Evolutionary conservation across 2,888 invertebrate species (phyloP).

Genomic region (Anthophora plumipes): DNA sequence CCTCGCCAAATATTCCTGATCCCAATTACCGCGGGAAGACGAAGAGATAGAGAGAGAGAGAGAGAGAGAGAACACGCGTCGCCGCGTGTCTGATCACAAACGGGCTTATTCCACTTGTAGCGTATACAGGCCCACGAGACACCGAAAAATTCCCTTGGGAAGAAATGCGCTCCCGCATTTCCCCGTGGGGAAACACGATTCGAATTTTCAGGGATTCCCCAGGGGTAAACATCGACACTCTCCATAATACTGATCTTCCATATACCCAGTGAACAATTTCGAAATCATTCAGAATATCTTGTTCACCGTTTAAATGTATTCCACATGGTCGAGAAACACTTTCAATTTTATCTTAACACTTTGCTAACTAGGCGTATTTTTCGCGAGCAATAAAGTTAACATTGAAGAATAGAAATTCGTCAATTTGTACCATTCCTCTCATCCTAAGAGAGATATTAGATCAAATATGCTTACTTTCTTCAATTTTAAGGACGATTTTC

Average conservation of each 20-base stretch:
- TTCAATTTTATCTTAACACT: too few relatives aligned
- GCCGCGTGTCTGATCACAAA: conserved; percentile 19
- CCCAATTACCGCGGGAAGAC: conserved; percentile 20
- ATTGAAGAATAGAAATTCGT: too few relatives aligned
- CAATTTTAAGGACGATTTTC: too few relatives aligned
- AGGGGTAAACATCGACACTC: conserved; percentile 30
- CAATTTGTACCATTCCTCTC: too few relatives aligned
- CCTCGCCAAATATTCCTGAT: conserved; percentile 26
- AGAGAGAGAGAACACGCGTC: not conserved
- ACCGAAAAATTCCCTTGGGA: conserved; percentile 11
- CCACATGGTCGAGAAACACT: too few relatives aligned
- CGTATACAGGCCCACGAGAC: not conserved
- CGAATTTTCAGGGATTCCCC: conserved; percentile 26
- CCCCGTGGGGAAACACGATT: not conserved
- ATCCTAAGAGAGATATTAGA: too few relatives aligned
- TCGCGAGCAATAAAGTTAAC: too few relatives aligned
- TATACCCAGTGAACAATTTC: conserved; percentile 12
- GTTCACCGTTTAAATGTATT: not conserved
- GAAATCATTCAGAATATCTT: conserved; percentile 22
- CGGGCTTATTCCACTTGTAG: conserved; percentile 28
- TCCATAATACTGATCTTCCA: conserved; percentile 5
- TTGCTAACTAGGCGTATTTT: too few relatives aligned
- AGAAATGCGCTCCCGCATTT: not conserved
- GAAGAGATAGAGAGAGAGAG: not conserved
- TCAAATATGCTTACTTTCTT: too few relatives aligned